Conservation (phyloP, 2,888 invertebrate species). For the Drosophila macrospina region DNA sequence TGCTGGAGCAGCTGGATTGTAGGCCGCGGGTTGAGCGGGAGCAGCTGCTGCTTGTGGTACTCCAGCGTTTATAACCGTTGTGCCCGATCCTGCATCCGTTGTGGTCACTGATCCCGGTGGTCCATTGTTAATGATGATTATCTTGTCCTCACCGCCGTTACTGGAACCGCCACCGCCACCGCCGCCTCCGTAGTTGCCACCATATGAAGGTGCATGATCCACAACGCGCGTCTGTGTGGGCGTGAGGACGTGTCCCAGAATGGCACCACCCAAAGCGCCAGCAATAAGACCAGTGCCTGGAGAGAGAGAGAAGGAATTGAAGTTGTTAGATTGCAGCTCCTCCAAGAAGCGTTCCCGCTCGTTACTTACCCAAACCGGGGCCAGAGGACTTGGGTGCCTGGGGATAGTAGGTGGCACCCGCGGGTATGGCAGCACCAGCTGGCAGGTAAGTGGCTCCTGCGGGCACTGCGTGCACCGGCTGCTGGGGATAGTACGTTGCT, state of each 20-base stretch:
- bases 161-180: conserved; percentile 48
- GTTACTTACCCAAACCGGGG: conserved; percentile 79
- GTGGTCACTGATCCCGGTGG: conserved; percentile 83
- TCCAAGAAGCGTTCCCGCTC: no score
- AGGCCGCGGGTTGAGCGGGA: conserved; percentile 16
- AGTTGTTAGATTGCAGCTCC: neutral
- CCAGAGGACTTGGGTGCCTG: conserved; percentile 81
- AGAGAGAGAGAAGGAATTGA: neutral
- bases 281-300: conserved; percentile 83
- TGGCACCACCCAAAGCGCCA: conserved; percentile 83
- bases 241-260: conserved; percentile 83
- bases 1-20: conserved; percentile 6
- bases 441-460: conserved; percentile 76
- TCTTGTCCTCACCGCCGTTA: conserved; percentile 76
- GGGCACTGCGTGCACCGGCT: conserved; percentile 67
- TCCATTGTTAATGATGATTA: conserved; percentile 85
- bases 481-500: conserved; percentile 72
- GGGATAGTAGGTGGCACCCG: conserved; percentile 77
- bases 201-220: conserved; percentile 40
- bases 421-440: conserved; percentile 63
- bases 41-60: conserved; percentile 39
- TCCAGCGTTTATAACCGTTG: conserved; percentile 76
- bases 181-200: conserved; percentile 56
- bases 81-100: conserved; percentile 72
- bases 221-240: conserved; percentile 71